phyloP scores from a whole-genome alignment of 1,140 invertebrate genomes.

The Cydia splendana region DNA sequence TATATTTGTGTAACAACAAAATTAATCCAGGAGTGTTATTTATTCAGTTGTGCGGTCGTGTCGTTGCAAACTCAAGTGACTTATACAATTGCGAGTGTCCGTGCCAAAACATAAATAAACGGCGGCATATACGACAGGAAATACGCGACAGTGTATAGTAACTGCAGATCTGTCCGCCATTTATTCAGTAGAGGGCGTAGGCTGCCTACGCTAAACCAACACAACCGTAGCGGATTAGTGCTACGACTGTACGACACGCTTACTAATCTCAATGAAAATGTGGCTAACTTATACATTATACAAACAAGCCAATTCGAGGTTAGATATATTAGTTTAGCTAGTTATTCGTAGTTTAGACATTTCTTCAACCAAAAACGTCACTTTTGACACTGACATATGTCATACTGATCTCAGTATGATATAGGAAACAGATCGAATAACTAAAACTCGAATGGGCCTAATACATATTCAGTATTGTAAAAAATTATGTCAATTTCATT shows the following conservation, averaged over 20 bases:
- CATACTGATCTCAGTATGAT: no score
- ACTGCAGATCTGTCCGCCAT: background rate
- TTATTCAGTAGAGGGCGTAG: slow-evolving; percentile 16
- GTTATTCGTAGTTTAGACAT: no score
- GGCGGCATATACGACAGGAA: background rate
- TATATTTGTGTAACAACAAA: background rate
- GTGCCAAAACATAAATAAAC: slow-evolving; percentile 32
- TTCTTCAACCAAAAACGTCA: no score
- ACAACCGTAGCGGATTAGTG: slow-evolving; percentile 25
- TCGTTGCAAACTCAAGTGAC: slow-evolving; percentile 1
- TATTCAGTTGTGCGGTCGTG: slow-evolving; percentile 10
- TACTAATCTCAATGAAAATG: background rate
- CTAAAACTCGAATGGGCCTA: no score
- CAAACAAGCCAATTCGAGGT: no score
- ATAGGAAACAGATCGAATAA: no score
- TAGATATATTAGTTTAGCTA: no score
- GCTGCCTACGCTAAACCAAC: slow-evolving; percentile 11
- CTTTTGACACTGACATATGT: no score
- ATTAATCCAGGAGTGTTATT: background rate
- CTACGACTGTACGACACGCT: slow-evolving; percentile 21
- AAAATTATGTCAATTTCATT: no score
- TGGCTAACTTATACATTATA: background rate
- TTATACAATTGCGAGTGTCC: slow-evolving; percentile 12
- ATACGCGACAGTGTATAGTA: background rate
- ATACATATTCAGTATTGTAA: no score